Conservation (phyloP, 2,888 invertebrate genomes). For the Dusona sp. region DNA sequence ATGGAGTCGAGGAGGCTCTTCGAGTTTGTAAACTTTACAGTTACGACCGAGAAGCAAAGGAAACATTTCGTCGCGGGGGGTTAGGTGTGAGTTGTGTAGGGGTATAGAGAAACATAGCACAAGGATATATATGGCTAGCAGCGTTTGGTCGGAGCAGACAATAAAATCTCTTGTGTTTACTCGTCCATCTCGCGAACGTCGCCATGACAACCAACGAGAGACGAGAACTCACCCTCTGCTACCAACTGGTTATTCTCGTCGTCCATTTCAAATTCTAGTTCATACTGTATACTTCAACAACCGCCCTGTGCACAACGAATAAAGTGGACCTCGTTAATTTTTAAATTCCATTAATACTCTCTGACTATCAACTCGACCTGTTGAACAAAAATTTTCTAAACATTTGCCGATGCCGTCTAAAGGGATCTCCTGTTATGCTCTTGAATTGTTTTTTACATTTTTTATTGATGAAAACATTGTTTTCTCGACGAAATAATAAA, state of each 20-base stretch:
- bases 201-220: constrained; percentile 61
- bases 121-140: constrained; percentile 14
- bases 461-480: neutral
- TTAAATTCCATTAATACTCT: constrained; percentile 36
- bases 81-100: constrained; percentile 24
- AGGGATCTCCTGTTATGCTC: neutral
- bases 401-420: neutral
- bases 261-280: constrained; percentile 22
- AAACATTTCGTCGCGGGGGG: constrained; percentile 30
- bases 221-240: constrained; percentile 7
- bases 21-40: constrained; percentile 28
- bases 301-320: neutral
- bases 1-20: constrained; percentile 15
- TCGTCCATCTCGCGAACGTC: constrained; percentile 62
- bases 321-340: constrained; percentile 42
- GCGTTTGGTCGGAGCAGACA: constrained; percentile 56
- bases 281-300: constrained; percentile 3
- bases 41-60: constrained; percentile 8
- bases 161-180: constrained; percentile 66
- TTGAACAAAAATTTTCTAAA: neutral
- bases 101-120: neutral
- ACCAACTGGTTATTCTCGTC: constrained; percentile 23
- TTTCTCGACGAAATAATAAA: neutral
- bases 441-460: neutral
- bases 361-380: constrained; percentile 24